phyloP scores from a whole-genome alignment of 2,888 invertebrate genomes.

The Luffia ferchaultella region DNA sequence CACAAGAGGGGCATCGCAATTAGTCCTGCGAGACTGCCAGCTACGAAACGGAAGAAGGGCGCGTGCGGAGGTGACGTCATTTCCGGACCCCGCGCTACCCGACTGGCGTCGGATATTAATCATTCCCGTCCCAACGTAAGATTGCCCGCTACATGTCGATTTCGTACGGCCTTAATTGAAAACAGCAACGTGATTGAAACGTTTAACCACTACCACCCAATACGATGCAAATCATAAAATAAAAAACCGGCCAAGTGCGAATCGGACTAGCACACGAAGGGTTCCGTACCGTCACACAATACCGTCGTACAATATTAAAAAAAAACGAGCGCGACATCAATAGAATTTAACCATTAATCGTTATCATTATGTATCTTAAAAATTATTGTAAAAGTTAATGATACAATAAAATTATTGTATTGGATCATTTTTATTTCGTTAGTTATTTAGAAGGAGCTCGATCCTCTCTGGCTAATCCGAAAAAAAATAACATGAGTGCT shows the following conservation, averaged over 20 bases:
- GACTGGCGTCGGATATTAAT: conserved; percentile 59
- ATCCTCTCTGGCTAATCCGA: too few relatives aligned
- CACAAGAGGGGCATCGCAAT: conserved; percentile 1
- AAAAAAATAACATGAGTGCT: too few relatives aligned
- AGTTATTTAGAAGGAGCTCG: too few relatives aligned
- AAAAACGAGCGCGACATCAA: too few relatives aligned
- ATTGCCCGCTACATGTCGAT: conserved; percentile 16
- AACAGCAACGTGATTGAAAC: not conserved
- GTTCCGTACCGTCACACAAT: not conserved
- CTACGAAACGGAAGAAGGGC: conserved; percentile 37
- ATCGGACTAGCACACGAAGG: not conserved
- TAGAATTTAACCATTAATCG: too few relatives aligned
- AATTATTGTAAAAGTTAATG: too few relatives aligned
- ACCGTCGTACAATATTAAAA: too few relatives aligned
- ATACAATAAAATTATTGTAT: too few relatives aligned
- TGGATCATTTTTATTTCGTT: too few relatives aligned
- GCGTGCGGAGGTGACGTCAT: conserved; percentile 56
- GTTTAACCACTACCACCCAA: conserved; percentile 4
- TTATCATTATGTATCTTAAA: too few relatives aligned
- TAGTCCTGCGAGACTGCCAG: conserved; percentile 1
- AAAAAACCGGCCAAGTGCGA: not conserved
- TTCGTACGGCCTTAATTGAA: conserved; percentile 7
- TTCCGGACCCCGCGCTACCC: conserved; percentile 29
- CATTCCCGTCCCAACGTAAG: conserved; percentile 34
- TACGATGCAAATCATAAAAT: not conserved